Evolutionary conservation across 1,140 invertebrate species (phyloP).

Genomic region (Bombyx mori): ASM3026992v2 NC_085128.1:9546501-9547000

Average conservation of each 20-base stretch:
- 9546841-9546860: constrained; percentile 17
- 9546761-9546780: constrained; percentile 78
- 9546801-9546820: constrained; percentile 79
- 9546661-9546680: constrained; percentile 37
- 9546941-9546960: no score
- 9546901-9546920: neutral
- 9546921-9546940: no score
- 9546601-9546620: no score
- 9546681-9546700: constrained; percentile 31
- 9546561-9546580: no score
- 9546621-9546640: constrained; percentile 41
- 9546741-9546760: constrained; percentile 75
- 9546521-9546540: no score
- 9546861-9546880: neutral
- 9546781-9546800: constrained; percentile 82
- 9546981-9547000: no score
- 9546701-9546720: constrained; percentile 52
- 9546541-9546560: no score
- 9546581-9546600: no score
- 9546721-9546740: constrained; percentile 56
- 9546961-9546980: no score
- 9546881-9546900: neutral
- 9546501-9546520: no score
- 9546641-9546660: constrained; percentile 16
- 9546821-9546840: constrained; percentile 72